Percentiles rank a stretch among this genome's conserved stretches.
Evolutionary conservation across 2,113 vertebrate genomes (phyloP).

Genomic region (Ciconia stormi): DNA sequence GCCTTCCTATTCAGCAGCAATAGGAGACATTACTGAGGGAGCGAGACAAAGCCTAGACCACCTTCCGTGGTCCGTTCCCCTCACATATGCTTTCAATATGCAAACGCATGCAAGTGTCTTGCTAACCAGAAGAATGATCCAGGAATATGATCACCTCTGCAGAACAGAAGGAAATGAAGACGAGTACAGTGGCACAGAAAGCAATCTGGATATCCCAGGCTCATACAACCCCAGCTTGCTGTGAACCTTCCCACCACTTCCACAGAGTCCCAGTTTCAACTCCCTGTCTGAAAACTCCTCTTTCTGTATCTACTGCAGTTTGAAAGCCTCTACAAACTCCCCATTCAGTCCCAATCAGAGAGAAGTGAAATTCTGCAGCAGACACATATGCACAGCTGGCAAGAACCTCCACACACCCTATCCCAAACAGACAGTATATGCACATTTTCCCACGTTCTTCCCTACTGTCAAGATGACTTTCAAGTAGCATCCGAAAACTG

Average conservation of each 20-base stretch:
- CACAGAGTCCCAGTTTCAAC: not conserved
- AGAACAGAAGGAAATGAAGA: not conserved
- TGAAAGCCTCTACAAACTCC: not conserved
- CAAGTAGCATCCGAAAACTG: not conserved
- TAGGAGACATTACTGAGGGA: not conserved
- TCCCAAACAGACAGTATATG: not conserved
- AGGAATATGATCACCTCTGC: not conserved
- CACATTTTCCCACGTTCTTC: not conserved
- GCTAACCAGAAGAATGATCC: not conserved
- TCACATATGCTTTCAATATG: accelerated
- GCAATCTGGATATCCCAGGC: not conserved
- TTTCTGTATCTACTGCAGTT: not conserved
- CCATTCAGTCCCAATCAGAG: not conserved
- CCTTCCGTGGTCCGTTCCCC: not conserved
- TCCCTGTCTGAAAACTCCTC: not conserved
- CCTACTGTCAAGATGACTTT: not conserved
- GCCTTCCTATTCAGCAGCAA: not conserved
- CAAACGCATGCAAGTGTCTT: not conserved
- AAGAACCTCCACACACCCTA: not conserved
- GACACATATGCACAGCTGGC: not conserved
- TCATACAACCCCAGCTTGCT: not conserved
- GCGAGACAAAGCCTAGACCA: not conserved
- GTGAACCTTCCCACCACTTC: not conserved
- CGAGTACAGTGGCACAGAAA: not conserved
- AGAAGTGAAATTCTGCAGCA: not conserved